Base-by-base conservation (phyloP, 1,140 invertebrate species). In the Hermatobates lingyangjiaoensis region DNA sequence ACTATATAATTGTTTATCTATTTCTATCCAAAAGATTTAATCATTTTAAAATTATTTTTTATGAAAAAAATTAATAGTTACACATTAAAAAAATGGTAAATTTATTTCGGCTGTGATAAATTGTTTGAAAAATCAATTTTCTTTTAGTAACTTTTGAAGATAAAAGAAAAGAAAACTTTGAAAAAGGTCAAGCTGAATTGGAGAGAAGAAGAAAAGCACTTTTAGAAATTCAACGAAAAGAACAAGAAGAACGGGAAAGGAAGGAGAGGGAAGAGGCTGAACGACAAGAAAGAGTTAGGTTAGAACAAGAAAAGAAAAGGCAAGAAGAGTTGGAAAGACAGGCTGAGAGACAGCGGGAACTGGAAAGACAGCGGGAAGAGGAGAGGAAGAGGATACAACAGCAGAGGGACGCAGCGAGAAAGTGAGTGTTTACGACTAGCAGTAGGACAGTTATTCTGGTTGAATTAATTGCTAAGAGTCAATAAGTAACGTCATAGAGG, bases 141-240 rank as follows among this genome's bases (percentile, higher is more conserved):
- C 53, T 64, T 66, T 26, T 63, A 79, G 83, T 80, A 49, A 88
- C 90, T 1, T 98, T 97, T 68, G 94, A 98, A 66, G 94, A 98
- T 66, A 89, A 91, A 65, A 73, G 94, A 21, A 86, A 91, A 66
- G 92, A 98, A 67, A 98, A 98, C 68, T 94, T 90, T 71, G 93
- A 95, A 52, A 90, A 94, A 63, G 95, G 95, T 1, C 91, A 98
- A 65, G 93, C 93, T 0, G 95, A 98, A 69, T 68, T 99, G 42
- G 94, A 98, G 62, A 71, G 88, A 53, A 70, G 94, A 50, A 70
- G 95, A 28, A 88, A 90, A 62, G 75, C 90, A 28, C 64, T 96
- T 1, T 67, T 85, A 51, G 83, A 92, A 62, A 80, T 83, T 52
- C 88, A 94, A 64, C 72, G 85, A 58, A 85, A 88, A 62, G 90